Evolutionary conservation across 2,797 vertebrate species (phyloP).

Genomic region (Buceros bicornis): DNA sequence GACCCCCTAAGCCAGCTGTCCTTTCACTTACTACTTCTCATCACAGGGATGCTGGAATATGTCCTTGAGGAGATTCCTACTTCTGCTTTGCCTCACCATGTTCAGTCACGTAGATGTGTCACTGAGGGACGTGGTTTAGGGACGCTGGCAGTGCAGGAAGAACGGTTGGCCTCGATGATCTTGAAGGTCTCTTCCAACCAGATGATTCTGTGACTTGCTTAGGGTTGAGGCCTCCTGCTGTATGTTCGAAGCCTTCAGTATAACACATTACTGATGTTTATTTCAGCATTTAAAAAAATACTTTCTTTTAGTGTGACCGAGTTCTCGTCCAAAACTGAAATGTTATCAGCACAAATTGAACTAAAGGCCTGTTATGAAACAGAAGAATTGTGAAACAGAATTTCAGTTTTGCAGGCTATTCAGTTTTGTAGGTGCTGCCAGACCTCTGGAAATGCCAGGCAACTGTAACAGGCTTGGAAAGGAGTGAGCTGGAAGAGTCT

Average conservation of each 20-base stretch:
- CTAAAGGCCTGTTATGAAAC: not conserved
- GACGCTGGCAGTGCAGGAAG: too few species aligned
- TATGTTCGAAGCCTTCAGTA: not conserved
- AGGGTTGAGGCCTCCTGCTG: too few species aligned
- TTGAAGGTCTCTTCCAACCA: too few species aligned
- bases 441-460: not conserved
- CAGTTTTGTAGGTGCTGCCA: not conserved
- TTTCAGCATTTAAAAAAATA: not conserved
- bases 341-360: not conserved
- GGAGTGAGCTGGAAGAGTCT: not conserved
- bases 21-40: not conserved
- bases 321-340: not conserved
- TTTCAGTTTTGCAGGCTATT: not conserved
- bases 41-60: not conserved
- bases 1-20: not conserved
- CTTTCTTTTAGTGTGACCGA: not conserved
- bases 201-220: too few species aligned
- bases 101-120: too few species aligned
- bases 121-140: too few species aligned
- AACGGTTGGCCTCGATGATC: too few species aligned
- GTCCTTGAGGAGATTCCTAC: not conserved
- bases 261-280: not conserved
- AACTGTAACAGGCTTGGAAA: not conserved
- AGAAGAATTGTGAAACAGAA: not conserved
- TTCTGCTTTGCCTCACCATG: not conserved